phyloP scores from a whole-genome alignment of 1,140 invertebrate genomes.

The Eueides isabella region DNA sequence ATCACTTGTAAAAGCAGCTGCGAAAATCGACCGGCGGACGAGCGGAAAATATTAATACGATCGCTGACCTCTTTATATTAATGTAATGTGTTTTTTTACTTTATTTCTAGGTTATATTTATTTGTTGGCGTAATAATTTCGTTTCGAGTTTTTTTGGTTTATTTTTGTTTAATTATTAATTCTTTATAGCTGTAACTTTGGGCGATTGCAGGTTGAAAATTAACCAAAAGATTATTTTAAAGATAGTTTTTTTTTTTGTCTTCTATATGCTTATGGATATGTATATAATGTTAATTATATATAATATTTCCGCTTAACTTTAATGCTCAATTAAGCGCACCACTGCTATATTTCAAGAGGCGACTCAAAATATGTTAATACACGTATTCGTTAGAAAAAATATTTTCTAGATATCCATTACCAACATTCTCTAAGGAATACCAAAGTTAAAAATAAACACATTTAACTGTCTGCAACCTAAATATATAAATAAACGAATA shows the following conservation, averaged over 20 bases:
- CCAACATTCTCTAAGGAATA: neutral
- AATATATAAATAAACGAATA: constrained; percentile 20
- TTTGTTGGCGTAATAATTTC: neutral
- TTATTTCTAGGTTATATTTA: neutral
- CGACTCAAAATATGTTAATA: neutral
- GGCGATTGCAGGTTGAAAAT: neutral
- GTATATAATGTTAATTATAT: no score
- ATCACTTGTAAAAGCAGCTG: constrained; percentile 9
- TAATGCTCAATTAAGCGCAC: no score
- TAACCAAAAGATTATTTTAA: neutral
- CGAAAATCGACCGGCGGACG: constrained; percentile 33
- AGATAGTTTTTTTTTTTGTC: no score
- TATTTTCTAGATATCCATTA: neutral
- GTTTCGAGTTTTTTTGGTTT: neutral
- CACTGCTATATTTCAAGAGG: no score
- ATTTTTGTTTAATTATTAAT: neutral
- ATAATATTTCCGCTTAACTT: no score
- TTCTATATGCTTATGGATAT: no score
- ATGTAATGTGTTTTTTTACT: constrained; percentile 34
- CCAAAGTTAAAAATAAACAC: constrained; percentile 25
- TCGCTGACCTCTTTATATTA: constrained; percentile 39
- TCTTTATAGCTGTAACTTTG: no score
- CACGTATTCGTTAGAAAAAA: neutral
- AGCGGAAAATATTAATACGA: constrained; percentile 40
- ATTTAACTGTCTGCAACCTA: constrained; percentile 15